Percentiles rank a stretch among this genome's conserved stretches.
These are phyloP conservation scores for Cryptophagus acutangulus DNA, from an alignment of 2,888 invertebrate species.

Conservation along the genomic window DNA sequence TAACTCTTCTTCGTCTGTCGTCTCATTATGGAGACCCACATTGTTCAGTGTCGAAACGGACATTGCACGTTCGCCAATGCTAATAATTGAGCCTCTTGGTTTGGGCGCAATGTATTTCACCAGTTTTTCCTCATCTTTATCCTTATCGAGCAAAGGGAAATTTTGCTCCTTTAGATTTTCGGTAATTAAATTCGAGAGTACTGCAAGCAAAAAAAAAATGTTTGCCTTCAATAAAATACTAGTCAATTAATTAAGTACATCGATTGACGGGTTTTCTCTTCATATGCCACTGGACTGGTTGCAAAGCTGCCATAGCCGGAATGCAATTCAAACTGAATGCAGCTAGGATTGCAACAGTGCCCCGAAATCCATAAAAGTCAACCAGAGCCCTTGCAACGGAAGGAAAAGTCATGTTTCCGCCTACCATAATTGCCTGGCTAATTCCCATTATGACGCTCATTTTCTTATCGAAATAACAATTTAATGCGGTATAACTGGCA, in stretches of 20 bases:
- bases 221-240: too few relatives aligned
- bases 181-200: too few relatives aligned
- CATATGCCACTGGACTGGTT: slow-evolving; percentile 70
- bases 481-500: slow-evolving; percentile 67
- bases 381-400: slow-evolving; percentile 58
- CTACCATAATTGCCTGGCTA: slow-evolving; percentile 66
- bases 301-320: slow-evolving; percentile 66
- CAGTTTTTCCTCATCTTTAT: slow-evolving; percentile 1
- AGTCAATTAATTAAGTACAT: too few relatives aligned
- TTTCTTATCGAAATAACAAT: slow-evolving; percentile 66
- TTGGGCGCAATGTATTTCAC: slow-evolving; percentile 15
- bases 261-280: slow-evolving; percentile 28
- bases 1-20: neutral
- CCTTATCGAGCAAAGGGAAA: neutral
- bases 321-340: slow-evolving; percentile 64
- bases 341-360: slow-evolving; percentile 62
- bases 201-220: too few relatives aligned
- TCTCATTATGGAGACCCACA: slow-evolving; percentile 20
- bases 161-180: too few relatives aligned
- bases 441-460: slow-evolving; percentile 70
- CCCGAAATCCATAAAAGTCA: slow-evolving; percentile 63
- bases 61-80: slow-evolving; percentile 34
- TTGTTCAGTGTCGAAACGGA: slow-evolving; percentile 30
- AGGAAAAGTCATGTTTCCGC: slow-evolving; percentile 66
- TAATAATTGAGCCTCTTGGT: slow-evolving; percentile 33